Percentiles rank a stretch among this genome's conserved stretches.
phyloP scores from a whole-genome alignment of 2,888 invertebrate genomes.

The Hemicrepidius hirtus region DNA sequence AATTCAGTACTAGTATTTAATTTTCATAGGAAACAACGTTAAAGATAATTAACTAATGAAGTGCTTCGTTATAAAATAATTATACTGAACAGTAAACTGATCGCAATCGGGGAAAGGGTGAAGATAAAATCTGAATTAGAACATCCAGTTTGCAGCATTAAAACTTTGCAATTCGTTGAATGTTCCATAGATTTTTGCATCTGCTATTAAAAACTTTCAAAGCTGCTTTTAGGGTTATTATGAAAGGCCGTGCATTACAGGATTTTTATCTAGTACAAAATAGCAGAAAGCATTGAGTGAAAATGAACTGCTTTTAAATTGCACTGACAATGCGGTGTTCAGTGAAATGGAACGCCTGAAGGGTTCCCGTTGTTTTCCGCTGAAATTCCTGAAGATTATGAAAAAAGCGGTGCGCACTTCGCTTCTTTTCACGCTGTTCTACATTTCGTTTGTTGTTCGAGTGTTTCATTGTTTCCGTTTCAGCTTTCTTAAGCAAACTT shows the following conservation, averaged over 20 bases:
- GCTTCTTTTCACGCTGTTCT: slow-evolving; percentile 42
- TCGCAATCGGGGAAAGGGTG: slow-evolving; percentile 5
- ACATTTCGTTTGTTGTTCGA: slow-evolving; percentile 40
- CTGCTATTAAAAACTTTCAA: slow-evolving; percentile 3
- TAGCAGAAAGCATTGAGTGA: slow-evolving; percentile 47
- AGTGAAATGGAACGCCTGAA: slow-evolving; percentile 51
- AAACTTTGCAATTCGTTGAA: neutral
- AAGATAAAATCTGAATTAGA: slow-evolving; percentile 20
- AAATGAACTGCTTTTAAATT: slow-evolving; percentile 54
- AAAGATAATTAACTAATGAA: slow-evolving; percentile 10
- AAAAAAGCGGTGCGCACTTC: slow-evolving; percentile 40
- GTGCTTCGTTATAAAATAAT: slow-evolving; percentile 17
- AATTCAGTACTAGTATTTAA: too few relatives aligned
- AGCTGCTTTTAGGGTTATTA: slow-evolving; percentile 35
- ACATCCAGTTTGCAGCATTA: neutral
- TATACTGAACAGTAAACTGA: slow-evolving; percentile 11
- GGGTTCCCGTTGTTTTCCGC: slow-evolving; percentile 50
- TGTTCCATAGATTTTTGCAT: neutral
- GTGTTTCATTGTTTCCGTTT: slow-evolving; percentile 39
- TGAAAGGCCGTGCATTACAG: slow-evolving; percentile 36
- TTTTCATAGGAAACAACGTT: slow-evolving; percentile 1
- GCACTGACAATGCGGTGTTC: slow-evolving; percentile 52
- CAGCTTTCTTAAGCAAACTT: slow-evolving; percentile 36
- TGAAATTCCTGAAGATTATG: slow-evolving; percentile 44
- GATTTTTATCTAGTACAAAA: slow-evolving; percentile 41